Conservation (phyloP, 2,888 invertebrate species). For the Cryptophagus acutangulus region DNA sequence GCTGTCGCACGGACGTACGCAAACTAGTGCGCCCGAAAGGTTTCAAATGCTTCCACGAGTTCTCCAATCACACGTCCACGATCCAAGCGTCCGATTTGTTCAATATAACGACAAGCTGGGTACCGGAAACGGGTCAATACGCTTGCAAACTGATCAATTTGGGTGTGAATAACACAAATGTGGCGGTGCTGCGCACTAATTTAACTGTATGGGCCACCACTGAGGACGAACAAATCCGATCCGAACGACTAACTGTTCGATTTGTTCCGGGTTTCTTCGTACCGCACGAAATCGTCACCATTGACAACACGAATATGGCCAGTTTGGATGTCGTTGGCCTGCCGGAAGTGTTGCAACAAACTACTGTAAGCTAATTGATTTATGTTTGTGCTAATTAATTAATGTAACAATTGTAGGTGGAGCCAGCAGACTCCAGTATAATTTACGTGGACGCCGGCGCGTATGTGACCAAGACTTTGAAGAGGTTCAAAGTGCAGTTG, state of each 20-base stretch:
- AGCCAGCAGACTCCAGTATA: conserved; percentile 39
- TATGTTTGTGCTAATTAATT: background rate
- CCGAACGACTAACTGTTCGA: conserved; percentile 34
- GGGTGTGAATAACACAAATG: conserved; percentile 30
- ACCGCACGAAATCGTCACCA: conserved; percentile 29
- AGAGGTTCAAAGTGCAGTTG: conserved; percentile 36
- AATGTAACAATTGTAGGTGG: conserved; percentile 32
- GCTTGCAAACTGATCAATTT: conserved; percentile 40
- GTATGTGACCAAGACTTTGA: conserved; percentile 26
- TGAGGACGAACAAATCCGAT: conserved; percentile 32
- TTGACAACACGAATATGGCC: conserved; percentile 28
- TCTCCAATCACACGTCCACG: conserved; percentile 33
- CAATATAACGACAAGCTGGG: conserved; percentile 41
- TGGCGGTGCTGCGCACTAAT: conserved; percentile 36
- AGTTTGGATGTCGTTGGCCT: conserved; percentile 52
- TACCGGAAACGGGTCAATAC: conserved; percentile 43
- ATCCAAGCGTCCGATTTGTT: conserved; percentile 39
- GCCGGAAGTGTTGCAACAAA: conserved; percentile 53
- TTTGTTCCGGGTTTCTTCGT: conserved; percentile 44
- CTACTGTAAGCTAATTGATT: conserved; percentile 44
- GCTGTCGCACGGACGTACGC: conserved; percentile 34
- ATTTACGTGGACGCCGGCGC: conserved; percentile 33
- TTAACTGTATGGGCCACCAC: conserved; percentile 39
- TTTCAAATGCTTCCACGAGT: conserved; percentile 43
- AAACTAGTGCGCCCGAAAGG: conserved; percentile 35